Evolutionary conservation across 2,113 vertebrate genomes (phyloP).

Genomic region (Eulemur macaco): DNA sequence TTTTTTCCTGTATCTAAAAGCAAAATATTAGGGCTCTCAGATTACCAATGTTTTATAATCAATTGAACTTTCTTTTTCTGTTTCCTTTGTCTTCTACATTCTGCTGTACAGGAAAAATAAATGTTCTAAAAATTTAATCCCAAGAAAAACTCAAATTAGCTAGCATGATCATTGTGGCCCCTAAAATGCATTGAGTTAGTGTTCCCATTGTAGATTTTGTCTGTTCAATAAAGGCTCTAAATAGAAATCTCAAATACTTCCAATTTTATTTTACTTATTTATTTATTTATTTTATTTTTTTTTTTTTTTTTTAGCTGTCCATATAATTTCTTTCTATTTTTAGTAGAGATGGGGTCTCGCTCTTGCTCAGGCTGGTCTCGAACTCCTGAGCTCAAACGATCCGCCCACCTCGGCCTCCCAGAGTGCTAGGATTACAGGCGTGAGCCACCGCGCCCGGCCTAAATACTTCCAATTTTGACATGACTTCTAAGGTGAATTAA

Average conservation of each 20-base stretch:
- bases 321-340: too few species aligned
- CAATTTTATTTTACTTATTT: not conserved
- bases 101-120: not conserved
- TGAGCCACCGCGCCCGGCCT: too few species aligned
- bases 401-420: too few species aligned
- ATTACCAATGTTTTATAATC: conserved; percentile 12
- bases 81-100: not conserved
- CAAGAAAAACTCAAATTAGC: not conserved
- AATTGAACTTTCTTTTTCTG: not conserved
- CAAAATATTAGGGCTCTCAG: not conserved
- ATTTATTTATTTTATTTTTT: too few species aligned
- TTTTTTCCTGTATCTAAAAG: not conserved
- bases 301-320: too few species aligned
- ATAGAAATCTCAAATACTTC: not conserved
- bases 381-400: too few species aligned
- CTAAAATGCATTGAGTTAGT: not conserved
- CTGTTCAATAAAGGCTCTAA: not conserved
- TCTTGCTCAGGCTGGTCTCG: too few species aligned
- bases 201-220: not conserved
- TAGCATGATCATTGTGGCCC: not conserved
- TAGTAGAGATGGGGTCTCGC: too few species aligned
- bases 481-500: not conserved
- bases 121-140: not conserved
- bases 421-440: too few species aligned
- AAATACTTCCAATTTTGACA: not conserved